These are phyloP conservation scores for Dipus sagitta DNA, from an alignment of 2,797 vertebrate species.

Conservation along the genomic window DNA sequence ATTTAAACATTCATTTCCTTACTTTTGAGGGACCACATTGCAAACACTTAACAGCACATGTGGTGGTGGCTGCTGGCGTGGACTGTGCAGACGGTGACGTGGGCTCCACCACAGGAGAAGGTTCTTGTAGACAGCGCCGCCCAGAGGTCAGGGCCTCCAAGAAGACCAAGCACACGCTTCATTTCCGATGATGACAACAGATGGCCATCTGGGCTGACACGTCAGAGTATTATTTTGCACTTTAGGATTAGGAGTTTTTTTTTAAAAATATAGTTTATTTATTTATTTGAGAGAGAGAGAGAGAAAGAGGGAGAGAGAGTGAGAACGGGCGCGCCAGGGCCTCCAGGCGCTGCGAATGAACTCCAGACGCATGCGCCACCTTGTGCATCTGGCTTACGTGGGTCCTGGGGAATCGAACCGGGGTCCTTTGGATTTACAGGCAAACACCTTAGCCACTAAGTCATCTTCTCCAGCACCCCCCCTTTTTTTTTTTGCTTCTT, in stretches of 20 bases:
- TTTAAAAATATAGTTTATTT: no score
- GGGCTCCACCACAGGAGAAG: background rate
- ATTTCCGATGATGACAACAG: background rate
- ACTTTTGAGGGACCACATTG: background rate
- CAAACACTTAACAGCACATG: background rate
- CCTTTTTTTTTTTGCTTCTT: slow-evolving; percentile 27
- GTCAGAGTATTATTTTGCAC: background rate
- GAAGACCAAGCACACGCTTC: background rate
- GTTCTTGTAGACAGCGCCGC: background rate
- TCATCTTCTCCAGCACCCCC: no score
- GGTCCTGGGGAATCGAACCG: no score
- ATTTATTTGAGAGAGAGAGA: no score
- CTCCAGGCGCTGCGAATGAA: no score
- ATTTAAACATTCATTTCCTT: background rate
- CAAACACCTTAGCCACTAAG: no score
- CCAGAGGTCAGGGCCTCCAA: background rate
- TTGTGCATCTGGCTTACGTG: no score
- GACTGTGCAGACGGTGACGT: background rate
- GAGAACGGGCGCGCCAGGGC: no score
- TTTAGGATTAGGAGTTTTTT: background rate
- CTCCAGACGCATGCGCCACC: no score
- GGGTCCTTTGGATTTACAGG: no score
- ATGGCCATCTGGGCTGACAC: background rate
- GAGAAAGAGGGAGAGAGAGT: no score
- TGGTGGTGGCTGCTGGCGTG: background rate